phyloP scores from a whole-genome alignment of 2,113 vertebrate species.

The Aegotheles bennettii region DNA sequence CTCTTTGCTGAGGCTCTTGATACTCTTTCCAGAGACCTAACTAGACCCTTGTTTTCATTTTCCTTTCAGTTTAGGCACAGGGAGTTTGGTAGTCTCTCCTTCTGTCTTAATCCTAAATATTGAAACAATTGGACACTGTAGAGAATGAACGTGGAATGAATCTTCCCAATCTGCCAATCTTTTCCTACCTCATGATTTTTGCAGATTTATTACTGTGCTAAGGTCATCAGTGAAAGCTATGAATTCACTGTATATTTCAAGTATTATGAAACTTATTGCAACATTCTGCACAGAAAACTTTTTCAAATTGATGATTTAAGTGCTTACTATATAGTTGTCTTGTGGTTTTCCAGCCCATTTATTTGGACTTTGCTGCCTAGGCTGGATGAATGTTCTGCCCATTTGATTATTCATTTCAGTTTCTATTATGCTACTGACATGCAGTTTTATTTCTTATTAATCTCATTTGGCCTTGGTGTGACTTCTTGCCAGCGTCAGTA shows the following conservation, averaged over 20 bases:
- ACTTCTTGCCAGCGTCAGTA: constrained; percentile 10
- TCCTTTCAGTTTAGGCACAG: neutral
- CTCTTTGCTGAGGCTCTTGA: neutral
- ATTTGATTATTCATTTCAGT: constrained; percentile 13
- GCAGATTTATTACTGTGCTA: neutral
- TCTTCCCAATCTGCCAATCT: neutral
- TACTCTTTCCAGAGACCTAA: neutral
- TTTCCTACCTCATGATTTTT: neutral
- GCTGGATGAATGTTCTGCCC: neutral
- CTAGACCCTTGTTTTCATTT: neutral
- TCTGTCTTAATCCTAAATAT: neutral
- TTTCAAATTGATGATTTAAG: neutral
- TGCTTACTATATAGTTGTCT: neutral
- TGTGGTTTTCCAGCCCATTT: neutral
- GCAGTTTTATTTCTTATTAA: constrained; percentile 21
- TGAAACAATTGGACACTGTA: neutral
- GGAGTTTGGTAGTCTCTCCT: neutral
- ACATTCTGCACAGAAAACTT: neutral
- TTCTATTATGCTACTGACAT: constrained; percentile 8
- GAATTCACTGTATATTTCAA: neutral
- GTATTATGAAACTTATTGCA: neutral
- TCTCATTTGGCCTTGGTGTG: constrained; percentile 8
- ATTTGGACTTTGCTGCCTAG: neutral
- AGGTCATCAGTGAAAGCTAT: neutral
- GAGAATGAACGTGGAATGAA: neutral